Evolutionary conservation across 2,888 invertebrate genomes (phyloP).

Genomic region (Metopia argyrocephala): DNA sequence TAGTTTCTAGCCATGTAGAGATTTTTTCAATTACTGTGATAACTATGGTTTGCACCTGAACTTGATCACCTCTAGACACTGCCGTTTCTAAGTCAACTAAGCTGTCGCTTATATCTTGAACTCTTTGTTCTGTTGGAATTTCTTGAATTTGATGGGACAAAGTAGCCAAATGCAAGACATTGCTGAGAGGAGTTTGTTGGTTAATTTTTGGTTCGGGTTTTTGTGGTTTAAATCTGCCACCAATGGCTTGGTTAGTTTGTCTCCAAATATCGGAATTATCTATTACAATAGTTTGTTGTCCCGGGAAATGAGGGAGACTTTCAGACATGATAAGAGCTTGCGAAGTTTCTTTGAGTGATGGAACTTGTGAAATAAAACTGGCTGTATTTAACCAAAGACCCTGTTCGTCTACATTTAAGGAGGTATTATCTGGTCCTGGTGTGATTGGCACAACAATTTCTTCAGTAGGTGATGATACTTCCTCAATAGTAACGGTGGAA

Average conservation of each 20-base stretch:
- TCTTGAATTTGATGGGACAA: conserved; percentile 81
- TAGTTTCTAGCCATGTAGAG: conserved; percentile 90
- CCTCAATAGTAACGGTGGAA: conserved; percentile 80
- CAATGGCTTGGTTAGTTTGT: conserved; percentile 80
- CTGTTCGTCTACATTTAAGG: conserved; percentile 61
- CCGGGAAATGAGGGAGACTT: conserved; percentile 73
- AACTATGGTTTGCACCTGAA: conserved; percentile 84
- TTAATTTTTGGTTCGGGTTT: conserved; percentile 79
- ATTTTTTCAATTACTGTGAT: conserved; percentile 89
- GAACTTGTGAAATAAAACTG: conserved; percentile 61
- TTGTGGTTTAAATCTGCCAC: conserved; percentile 80
- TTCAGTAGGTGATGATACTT: conserved; percentile 79
- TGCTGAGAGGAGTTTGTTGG: conserved; percentile 81
- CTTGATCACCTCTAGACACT: conserved; percentile 81
- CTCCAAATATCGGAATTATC: conserved; percentile 77
- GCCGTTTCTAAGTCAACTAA: conserved; percentile 78
- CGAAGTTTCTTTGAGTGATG: conserved; percentile 68
- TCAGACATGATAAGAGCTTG: conserved; percentile 73
- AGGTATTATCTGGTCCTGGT: conserved; percentile 77
- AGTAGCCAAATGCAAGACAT: conserved; percentile 82
- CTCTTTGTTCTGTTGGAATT: conserved; percentile 80
- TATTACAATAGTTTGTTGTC: conserved; percentile 63
- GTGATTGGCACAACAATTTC: conserved; percentile 79
- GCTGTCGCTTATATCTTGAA: conserved; percentile 81
- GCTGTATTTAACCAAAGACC: conserved; percentile 72